Conservation (phyloP, 2,113 vertebrate genomes). For the Jaculus jaculus region DNA sequence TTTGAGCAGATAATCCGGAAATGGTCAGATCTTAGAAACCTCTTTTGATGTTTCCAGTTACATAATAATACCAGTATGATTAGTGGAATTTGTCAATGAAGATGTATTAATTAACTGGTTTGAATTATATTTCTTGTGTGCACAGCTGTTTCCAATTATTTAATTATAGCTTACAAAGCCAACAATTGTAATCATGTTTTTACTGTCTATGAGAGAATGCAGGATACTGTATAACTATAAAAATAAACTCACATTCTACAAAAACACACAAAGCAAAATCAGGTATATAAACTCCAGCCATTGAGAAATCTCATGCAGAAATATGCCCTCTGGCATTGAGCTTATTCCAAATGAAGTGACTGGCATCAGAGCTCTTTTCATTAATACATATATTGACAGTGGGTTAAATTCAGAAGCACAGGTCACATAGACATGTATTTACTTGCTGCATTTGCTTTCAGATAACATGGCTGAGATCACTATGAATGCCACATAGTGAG, state of each 20-base stretch:
- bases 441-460: slow-evolving; percentile 59
- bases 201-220: slow-evolving; percentile 70
- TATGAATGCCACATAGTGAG: neutral
- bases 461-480: slow-evolving; percentile 3
- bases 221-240: slow-evolving; percentile 70
- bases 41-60: slow-evolving; percentile 6
- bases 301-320: slow-evolving; percentile 79
- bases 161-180: slow-evolving; percentile 77
- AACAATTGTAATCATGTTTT: slow-evolving; percentile 75
- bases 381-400: slow-evolving; percentile 68
- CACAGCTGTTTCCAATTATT: slow-evolving; percentile 83
- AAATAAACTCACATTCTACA: slow-evolving; percentile 72
- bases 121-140: slow-evolving; percentile 66
- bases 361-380: slow-evolving; percentile 62
- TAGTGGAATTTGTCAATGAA: slow-evolving; percentile 67
- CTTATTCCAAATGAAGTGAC: slow-evolving; percentile 70
- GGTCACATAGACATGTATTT: slow-evolving; percentile 20
- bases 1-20: slow-evolving; percentile 9
- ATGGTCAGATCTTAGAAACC: slow-evolving; percentile 6
- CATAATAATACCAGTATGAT: slow-evolving; percentile 56
- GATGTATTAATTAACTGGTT: slow-evolving; percentile 80
- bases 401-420: slow-evolving; percentile 48
- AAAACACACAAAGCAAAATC: slow-evolving; percentile 71
- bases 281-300: slow-evolving; percentile 55
- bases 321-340: slow-evolving; percentile 65